Conservation (phyloP, 2,113 vertebrate species). For the Aythya baeri region DNA sequence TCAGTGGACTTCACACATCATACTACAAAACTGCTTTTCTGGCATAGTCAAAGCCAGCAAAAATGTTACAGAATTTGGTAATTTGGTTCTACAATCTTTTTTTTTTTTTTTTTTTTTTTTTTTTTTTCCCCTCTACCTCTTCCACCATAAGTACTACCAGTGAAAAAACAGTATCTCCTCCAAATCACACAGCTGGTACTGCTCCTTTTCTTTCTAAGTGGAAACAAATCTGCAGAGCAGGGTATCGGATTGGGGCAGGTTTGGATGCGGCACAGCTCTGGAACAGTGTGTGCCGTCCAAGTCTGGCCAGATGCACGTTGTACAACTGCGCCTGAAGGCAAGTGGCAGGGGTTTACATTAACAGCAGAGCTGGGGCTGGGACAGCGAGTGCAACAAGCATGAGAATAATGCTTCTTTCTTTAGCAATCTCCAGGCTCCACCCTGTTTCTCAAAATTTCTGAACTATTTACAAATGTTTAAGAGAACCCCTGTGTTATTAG, state of each 20-base stretch:
- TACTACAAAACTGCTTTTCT: not conserved
- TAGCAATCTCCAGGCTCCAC: not conserved
- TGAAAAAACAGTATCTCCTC: not conserved
- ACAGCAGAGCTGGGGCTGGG: conserved; percentile 13
- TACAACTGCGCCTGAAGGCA: conserved; percentile 30
- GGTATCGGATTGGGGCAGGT: conserved; percentile 3
- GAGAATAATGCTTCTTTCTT: conserved; percentile 33
- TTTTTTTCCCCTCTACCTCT: not conserved
- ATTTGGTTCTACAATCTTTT: not conserved
- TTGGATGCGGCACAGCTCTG: conserved; percentile 26
- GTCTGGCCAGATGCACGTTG: conserved; percentile 14
- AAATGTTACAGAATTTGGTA: not conserved
- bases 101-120: not conserved
- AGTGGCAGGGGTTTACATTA: conserved; percentile 22
- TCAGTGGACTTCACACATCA: not conserved
- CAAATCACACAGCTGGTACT: not conserved
- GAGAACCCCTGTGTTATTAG: conserved; percentile 20
- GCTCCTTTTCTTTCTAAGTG: conserved; percentile 46
- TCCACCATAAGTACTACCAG: not conserved
- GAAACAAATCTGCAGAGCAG: conserved; percentile 38
- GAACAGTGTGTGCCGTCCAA: conserved; percentile 63
- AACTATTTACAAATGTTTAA: conserved; percentile 52
- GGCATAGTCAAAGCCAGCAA: not conserved
- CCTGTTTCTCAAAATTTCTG: conserved; percentile 29
- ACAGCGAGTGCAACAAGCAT: conserved; percentile 9